Conservation (phyloP, 2,113 vertebrate species). For the Myiozetetes cayanensis region DNA sequence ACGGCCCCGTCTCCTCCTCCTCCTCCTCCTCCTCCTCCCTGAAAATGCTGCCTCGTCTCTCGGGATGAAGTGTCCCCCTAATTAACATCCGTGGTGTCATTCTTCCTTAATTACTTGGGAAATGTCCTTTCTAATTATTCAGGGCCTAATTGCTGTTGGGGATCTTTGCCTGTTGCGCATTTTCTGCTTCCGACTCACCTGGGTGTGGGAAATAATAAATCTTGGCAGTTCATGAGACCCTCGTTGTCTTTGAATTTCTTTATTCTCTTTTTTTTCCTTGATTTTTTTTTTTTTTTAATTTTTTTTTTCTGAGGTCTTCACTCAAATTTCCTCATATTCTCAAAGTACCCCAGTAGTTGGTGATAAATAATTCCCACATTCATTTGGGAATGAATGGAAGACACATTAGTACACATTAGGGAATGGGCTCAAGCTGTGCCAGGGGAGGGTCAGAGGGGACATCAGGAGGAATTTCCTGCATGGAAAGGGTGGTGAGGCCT, state of each 20-base stretch:
- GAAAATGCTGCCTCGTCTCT: not conserved
- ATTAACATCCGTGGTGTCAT: not conserved
- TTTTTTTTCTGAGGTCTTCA: not conserved
- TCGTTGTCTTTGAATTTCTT: not conserved
- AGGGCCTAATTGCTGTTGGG: not conserved
- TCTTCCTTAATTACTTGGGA: not conserved
- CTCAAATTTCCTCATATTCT: not conserved
- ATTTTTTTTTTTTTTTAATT: not conserved
- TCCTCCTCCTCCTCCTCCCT: not conserved
- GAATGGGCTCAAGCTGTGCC: too few relatives aligned
- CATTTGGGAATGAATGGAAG: not conserved
- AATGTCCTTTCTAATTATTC: not conserved
- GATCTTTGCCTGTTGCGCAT: not conserved
- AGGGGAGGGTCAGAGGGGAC: too few relatives aligned
- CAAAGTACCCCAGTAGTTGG: fast-evolving
- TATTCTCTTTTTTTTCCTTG: not conserved
- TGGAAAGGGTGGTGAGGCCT: too few relatives aligned
- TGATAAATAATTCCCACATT: fast-evolving
- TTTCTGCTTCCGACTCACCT: not conserved
- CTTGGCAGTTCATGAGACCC: not conserved
- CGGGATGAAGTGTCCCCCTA: not conserved
- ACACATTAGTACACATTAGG: too few relatives aligned
- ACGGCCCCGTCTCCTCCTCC: fast-evolving
- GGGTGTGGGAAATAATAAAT: constrained; percentile 48
- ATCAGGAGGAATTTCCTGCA: too few relatives aligned